These are phyloP conservation scores for Paramuricea clavata DNA, from an alignment of 92 coral and sea anemone species.

Conservation along the genomic window DNA sequence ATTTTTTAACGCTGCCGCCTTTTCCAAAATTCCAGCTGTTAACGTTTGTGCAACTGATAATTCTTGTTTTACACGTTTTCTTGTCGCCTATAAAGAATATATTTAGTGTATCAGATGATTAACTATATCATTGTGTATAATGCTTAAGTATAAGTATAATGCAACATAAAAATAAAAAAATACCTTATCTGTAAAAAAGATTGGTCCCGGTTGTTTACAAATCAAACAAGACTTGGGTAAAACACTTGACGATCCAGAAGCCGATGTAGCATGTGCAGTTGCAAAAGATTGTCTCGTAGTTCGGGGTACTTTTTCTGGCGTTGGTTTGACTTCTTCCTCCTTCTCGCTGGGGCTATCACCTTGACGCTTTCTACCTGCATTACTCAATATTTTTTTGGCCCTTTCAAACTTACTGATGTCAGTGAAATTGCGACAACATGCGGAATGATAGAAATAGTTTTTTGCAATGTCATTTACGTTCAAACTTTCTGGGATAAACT, in stretches of 20 bases:
- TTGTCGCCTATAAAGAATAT: slow-evolving; percentile 1
- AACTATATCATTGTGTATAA: slow-evolving; percentile 10
- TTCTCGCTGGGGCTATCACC: slow-evolving; percentile 27
- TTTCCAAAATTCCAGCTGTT: not conserved
- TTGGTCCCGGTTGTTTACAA: slow-evolving; percentile 21
- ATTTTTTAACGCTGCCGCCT: slow-evolving; percentile 1
- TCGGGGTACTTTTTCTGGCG: slow-evolving; percentile 1
- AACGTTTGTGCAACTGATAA: slow-evolving; percentile 7
- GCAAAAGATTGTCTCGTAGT: slow-evolving; percentile 16
- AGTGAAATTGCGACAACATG: slow-evolving; percentile 37
- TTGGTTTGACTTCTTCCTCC: slow-evolving; percentile 16
- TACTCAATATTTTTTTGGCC: slow-evolving; percentile 16
- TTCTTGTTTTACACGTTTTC: not conserved
- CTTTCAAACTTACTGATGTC: slow-evolving; percentile 28
- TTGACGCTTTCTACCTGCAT: slow-evolving; percentile 23
- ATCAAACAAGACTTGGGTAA: slow-evolving; percentile 17
- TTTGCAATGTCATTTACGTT: slow-evolving; percentile 29
- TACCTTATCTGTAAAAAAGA: slow-evolving; percentile 11
- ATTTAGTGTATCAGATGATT: not conserved
- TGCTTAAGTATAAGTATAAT: not conserved
- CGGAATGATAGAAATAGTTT: slow-evolving; percentile 25
- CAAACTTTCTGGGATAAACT: slow-evolving; percentile 20
- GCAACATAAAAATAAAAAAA: not conserved
- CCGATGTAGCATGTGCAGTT: slow-evolving; percentile 1
- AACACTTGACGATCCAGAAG: slow-evolving; percentile 6